Conservation (phyloP, 2,888 invertebrate species). For the Digitonthophagus gazella region DNA sequence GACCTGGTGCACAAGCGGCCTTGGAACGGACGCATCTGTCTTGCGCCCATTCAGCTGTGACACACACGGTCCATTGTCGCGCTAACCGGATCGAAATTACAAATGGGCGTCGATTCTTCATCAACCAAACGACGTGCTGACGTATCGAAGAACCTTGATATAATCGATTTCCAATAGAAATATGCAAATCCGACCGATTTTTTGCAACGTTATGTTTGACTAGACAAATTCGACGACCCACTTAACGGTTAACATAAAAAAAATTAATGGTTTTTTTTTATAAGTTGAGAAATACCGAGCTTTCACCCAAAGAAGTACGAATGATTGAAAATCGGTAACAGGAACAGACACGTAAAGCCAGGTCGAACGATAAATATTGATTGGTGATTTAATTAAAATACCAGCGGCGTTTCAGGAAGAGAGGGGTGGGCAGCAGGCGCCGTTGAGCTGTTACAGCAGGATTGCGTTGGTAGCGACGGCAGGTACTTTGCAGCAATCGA, state of each 20-base stretch:
- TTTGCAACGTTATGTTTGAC: background rate
- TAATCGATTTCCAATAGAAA: background rate
- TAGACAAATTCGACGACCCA: background rate
- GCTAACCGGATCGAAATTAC: background rate
- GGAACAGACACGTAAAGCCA: background rate
- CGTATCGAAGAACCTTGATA: background rate
- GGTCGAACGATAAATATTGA: background rate
- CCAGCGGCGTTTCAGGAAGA: background rate
- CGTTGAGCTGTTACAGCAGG: background rate
- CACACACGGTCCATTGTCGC: background rate
- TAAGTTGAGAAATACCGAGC: background rate
- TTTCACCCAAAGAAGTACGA: background rate
- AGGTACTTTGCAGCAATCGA: background rate
- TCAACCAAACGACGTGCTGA: background rate
- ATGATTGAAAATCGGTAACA: background rate
- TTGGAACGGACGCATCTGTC: background rate
- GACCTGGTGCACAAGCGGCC: slow-evolving; percentile 20
- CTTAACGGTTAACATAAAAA: background rate
- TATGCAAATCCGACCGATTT: background rate
- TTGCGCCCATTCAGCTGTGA: background rate
- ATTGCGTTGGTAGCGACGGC: background rate
- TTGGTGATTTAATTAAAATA: background rate
- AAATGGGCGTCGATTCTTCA: background rate
- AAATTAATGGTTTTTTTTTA: background rate
- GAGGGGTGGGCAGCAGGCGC: background rate